These are phyloP conservation scores for Nothobranchius furzeri DNA, from an alignment of 2,113 vertebrate species.

Conservation along the genomic window DNA sequence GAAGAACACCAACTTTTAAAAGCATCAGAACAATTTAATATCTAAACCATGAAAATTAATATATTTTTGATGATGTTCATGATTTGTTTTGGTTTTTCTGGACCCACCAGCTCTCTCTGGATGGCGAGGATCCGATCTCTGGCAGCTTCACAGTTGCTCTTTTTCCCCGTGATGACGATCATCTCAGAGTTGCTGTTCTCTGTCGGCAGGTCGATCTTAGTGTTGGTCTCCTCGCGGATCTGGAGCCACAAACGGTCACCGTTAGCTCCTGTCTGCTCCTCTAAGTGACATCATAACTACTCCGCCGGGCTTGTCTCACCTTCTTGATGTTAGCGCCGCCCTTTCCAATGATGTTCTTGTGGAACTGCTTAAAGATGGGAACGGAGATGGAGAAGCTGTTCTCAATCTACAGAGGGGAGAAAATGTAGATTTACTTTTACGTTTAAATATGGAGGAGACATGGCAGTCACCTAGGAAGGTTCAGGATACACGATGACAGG, in stretches of 20 bases:
- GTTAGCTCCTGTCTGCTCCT: neutral
- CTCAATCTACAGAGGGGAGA: slow-evolving; percentile 74
- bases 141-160: slow-evolving; percentile 81
- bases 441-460: too few relatives aligned
- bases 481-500: too few relatives aligned
- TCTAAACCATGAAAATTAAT: neutral
- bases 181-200: slow-evolving; percentile 86
- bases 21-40: neutral
- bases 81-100: too few relatives aligned
- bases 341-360: slow-evolving; percentile 87
- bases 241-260: slow-evolving; percentile 24
- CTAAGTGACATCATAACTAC: too few relatives aligned
- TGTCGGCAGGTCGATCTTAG: slow-evolving; percentile 86
- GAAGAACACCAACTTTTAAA: neutral
- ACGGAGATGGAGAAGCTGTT: slow-evolving; percentile 84
- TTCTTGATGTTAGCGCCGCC: slow-evolving; percentile 86
- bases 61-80: too few relatives aligned
- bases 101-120: slow-evolving; percentile 84
- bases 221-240: slow-evolving; percentile 87
- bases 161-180: slow-evolving; percentile 84
- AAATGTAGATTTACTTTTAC: neutral
- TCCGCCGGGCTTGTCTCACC: slow-evolving; percentile 50
- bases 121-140: slow-evolving; percentile 81
- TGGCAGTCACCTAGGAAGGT: too few relatives aligned
- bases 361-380: slow-evolving; percentile 85